These are phyloP conservation scores for Eucidaris tribuloides DNA, from an alignment of 35 echinoderm and acorn worm genomes.

Conservation along the genomic window DNA sequence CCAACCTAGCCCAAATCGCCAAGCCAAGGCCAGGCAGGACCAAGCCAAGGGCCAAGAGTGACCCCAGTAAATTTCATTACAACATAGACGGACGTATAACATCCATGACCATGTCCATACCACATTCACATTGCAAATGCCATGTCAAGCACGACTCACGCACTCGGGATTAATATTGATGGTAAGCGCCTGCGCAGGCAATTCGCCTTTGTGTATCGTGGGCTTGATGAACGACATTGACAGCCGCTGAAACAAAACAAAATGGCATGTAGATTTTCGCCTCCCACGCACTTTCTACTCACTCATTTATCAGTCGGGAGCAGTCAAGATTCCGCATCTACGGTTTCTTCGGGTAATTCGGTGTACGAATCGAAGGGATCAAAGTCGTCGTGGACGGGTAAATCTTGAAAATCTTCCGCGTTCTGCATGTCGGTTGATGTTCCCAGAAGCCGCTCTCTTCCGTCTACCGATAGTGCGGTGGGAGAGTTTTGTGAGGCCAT, in stretches of 20 bases:
- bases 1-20: no score
- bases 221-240: conserved; percentile 9
- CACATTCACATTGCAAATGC: no score
- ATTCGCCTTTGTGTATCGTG: no score
- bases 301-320: conserved; percentile 52
- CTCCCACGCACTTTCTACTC: conserved; percentile 20
- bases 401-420: conserved; percentile 64
- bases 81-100: no score
- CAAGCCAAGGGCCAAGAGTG: no score
- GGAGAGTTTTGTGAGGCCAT: background rate
- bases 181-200: no score
- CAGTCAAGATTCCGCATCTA: conserved; percentile 64
- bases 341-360: conserved; percentile 61
- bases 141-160: no score
- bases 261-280: conserved; percentile 3
- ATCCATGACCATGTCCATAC: no score
- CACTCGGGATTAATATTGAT: no score
- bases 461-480: no score
- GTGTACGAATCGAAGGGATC: conserved; percentile 83
- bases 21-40: no score
- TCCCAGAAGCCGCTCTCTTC: conserved; percentile 41
- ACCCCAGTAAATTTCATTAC: no score
- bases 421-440: conserved; percentile 55
- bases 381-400: conserved; percentile 88
- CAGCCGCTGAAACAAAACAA: background rate